Base-by-base conservation (phyloP, 2,797 vertebrate species). In the Pangasius sanitwongsei region DNA sequence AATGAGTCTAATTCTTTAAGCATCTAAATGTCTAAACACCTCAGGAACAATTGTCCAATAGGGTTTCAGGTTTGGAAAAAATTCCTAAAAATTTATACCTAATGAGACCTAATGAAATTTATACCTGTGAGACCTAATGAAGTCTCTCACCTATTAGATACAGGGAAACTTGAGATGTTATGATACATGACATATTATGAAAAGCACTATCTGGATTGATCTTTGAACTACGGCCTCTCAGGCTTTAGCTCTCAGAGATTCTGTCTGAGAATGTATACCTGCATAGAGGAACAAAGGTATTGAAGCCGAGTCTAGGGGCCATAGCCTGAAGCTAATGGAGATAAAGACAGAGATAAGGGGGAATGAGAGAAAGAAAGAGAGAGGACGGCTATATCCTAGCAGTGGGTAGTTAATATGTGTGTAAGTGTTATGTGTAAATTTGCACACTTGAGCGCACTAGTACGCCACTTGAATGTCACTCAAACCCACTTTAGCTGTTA, bases 291-390 rank as follows among this genome's bases (percentile, higher is more conserved):
- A 77, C 18, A 87, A 15, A 44, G 59, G 37, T 25, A 5, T 2
- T n/a, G 63, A 65, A 65, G 25, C 9, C 28, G 4, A n/a, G n/a
- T 55, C 77, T 41, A 67, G 48, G 61, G 55, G 87, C 41, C 55
- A 44, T 81, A 50, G 83, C 86, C 83, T 87, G 55, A 57, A 87
- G 61, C 82, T 44, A 87, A n/a, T 41, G 53, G 48, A 37, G 75
- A 74, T 82, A 89, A 72, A 77, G 86, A 69, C 41, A 69, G 55
- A 90, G 72, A 90, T 57, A 63, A 83, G 69, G 2, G 34, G 41
- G 63, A 48, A n/a, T 3, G 7, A 48, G 61, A 83, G 70, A 34
- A 83, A 69, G 23, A 48, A 75, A 53, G 75, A 78, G 1, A 53
- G 1, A 74, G 0, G 25, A 78, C 18, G 7, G 12, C 12, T 31